A percentile compares a stretch with the other conserved stretches of the same genome.
Evolutionary conservation across 1,140 invertebrate genomes (phyloP).

Genomic region (Maconellicoccus hirsutus): DNA sequence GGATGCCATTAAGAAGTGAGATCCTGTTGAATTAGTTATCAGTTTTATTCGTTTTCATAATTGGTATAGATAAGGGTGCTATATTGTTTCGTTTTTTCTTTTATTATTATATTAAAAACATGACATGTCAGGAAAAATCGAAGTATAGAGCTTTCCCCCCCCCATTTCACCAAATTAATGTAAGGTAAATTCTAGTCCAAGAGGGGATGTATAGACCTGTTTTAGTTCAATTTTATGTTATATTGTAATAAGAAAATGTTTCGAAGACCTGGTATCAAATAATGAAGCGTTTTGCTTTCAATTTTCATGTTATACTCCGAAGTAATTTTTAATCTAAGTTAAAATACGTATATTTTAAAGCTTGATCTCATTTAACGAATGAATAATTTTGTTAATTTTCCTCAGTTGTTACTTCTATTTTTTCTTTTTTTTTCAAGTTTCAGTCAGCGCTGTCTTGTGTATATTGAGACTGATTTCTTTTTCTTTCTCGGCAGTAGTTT

Average conservation of each 20-base stretch:
- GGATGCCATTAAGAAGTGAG: too few relatives aligned
- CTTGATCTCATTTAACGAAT: conserved; percentile 18
- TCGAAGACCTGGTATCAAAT: not conserved
- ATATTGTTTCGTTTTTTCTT: not conserved
- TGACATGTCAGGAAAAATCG: too few relatives aligned
- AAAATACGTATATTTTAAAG: not conserved
- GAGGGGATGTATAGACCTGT: not conserved
- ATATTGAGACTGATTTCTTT: conserved; percentile 21
- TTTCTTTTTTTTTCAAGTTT: not conserved
- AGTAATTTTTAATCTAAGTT: not conserved
- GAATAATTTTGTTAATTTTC: not conserved
- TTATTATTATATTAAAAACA: too few relatives aligned
- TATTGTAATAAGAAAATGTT: not conserved
- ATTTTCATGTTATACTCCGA: not conserved
- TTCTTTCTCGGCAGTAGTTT: not conserved
- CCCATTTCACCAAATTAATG: not conserved
- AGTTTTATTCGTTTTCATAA: not conserved
- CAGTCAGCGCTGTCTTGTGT: not conserved
- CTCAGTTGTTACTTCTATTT: not conserved
- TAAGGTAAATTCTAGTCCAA: conserved; percentile 1
- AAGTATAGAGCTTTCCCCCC: too few relatives aligned
- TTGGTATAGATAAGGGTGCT: not conserved
- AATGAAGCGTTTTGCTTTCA: not conserved
- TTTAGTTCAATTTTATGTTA: not conserved
- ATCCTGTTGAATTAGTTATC: too few relatives aligned